These are phyloP conservation scores for Drosophila acutilabella DNA, from an alignment of 2,888 invertebrate species.

Conservation along the genomic window DNA sequence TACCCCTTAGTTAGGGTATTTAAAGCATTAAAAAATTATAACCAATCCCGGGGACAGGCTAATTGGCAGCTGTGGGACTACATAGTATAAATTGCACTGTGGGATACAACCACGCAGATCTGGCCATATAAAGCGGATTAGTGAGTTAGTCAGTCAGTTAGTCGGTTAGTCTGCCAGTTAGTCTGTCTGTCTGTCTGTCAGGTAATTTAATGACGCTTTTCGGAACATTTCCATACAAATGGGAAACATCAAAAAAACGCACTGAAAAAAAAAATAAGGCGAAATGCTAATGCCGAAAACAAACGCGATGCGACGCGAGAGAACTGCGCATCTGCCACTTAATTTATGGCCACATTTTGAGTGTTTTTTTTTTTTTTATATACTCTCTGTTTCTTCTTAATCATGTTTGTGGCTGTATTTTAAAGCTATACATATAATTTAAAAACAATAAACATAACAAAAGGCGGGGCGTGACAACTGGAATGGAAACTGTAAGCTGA, in stretches of 20 bases:
- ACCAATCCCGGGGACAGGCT: slow-evolving; percentile 22
- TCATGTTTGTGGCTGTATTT: slow-evolving; percentile 23
- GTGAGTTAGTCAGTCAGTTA: slow-evolving; percentile 20
- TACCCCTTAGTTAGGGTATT: slow-evolving; percentile 5
- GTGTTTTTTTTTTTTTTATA: slow-evolving; percentile 9
- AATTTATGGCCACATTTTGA: slow-evolving; percentile 53
- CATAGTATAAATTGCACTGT: neutral
- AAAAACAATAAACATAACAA: slow-evolving; percentile 68
- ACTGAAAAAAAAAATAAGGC: slow-evolving; percentile 24
- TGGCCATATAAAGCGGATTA: slow-evolving; percentile 46
- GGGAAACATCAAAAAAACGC: slow-evolving; percentile 22
- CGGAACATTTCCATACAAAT: slow-evolving; percentile 63
- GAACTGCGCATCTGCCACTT: slow-evolving; percentile 62
- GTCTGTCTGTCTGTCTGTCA: slow-evolving; percentile 26
- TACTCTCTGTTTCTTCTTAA: neutral
- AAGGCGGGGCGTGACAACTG: slow-evolving; percentile 69
- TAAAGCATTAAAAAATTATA: neutral
- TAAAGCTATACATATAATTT: slow-evolving; percentile 59
- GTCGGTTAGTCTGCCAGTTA: slow-evolving; percentile 6
- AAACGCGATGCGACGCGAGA: slow-evolving; percentile 23
- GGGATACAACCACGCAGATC: slow-evolving; percentile 52
- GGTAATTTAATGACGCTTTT: slow-evolving; percentile 48
- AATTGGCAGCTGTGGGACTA: slow-evolving; percentile 34
- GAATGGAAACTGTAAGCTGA: slow-evolving; percentile 45
- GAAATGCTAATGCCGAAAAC: slow-evolving; percentile 58